A percentile compares a stretch with the other conserved stretches of the same genome.
Evolutionary conservation across 2,113 vertebrate genomes (phyloP).

Genomic region (Ceuthmochares aereus): DNA sequence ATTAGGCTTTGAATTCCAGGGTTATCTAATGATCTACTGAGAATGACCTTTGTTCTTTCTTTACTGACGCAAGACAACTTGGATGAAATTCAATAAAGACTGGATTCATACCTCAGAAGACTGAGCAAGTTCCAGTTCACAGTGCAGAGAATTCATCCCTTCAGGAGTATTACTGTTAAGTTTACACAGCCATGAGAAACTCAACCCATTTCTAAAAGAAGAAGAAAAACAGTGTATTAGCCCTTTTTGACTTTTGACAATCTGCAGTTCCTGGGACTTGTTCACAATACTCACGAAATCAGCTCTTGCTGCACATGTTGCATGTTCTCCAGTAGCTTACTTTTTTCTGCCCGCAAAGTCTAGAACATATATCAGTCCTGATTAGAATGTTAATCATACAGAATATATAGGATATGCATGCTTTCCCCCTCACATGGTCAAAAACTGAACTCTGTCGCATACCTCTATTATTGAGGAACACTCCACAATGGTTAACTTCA

Average conservation of each 20-base stretch:
- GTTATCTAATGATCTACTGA: neutral
- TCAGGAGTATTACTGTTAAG: conserved; percentile 72
- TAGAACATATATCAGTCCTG: neutral
- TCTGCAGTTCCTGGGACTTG: neutral
- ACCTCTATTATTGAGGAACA: conserved; percentile 87
- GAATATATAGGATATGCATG: too few relatives aligned
- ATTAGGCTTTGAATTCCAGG: neutral
- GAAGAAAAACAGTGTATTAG: accelerated
- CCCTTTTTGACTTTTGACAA: neutral
- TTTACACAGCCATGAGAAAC: conserved; percentile 72
- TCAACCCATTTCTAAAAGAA: conserved; percentile 65
- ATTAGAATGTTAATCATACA: neutral
- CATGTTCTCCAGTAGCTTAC: conserved; percentile 81
- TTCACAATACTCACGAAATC: conserved; percentile 75
- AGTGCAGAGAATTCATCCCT: conserved; percentile 75
- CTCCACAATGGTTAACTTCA: conserved; percentile 82
- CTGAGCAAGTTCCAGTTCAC: conserved; percentile 87
- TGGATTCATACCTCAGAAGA: conserved; percentile 79
- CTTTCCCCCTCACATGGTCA: neutral
- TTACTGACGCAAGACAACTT: neutral
- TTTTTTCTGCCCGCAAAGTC: conserved; percentile 82
- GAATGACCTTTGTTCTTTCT: neutral
- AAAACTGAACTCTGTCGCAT: neutral
- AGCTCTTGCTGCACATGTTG: conserved; percentile 86
- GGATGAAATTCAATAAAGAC: neutral